Evolutionary conservation across 2,113 vertebrate genomes (phyloP).

Genomic region (Megaleporinus macrocephalus): DNA sequence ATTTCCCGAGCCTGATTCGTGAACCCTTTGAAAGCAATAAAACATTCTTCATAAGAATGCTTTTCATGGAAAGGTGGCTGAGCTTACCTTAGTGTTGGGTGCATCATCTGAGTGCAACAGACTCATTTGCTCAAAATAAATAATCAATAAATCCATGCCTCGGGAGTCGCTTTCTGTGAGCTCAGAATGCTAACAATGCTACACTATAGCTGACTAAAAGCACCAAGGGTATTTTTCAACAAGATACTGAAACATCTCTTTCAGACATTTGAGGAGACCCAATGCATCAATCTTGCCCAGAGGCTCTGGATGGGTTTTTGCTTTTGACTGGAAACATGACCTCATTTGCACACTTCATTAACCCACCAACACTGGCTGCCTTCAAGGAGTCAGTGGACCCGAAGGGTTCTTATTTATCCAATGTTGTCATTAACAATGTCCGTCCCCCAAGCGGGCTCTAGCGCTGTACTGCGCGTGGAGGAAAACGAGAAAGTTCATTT

Average conservation of each 20-base stretch:
- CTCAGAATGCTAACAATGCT: neutral
- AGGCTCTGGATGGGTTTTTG: conserved; percentile 38
- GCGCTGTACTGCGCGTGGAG: conserved; percentile 12
- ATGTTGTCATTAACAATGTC: conserved; percentile 21
- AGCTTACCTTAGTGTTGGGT: neutral
- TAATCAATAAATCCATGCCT: neutral
- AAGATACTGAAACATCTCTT: conserved; percentile 29
- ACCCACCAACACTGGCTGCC: conserved; percentile 36
- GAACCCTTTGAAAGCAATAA: no score
- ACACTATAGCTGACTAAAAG: conserved; percentile 1
- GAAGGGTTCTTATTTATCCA: conserved; percentile 48
- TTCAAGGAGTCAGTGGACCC: conserved; percentile 22
- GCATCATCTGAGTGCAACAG: neutral
- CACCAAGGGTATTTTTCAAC: conserved; percentile 11
- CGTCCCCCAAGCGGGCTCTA: neutral
- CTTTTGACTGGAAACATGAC: conserved; percentile 47
- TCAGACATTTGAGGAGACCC: conserved; percentile 30
- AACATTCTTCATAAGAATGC: no score
- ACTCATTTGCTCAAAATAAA: neutral
- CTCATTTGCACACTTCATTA: conserved; percentile 57
- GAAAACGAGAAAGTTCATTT: conserved; percentile 5
- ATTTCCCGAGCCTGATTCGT: no score
- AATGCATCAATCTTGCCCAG: conserved; percentile 40
- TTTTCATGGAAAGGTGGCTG: neutral
- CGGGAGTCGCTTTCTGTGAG: conserved; percentile 10